Conservation (phyloP, 2,113 vertebrate species). For the Festucalex cinctus region DNA sequence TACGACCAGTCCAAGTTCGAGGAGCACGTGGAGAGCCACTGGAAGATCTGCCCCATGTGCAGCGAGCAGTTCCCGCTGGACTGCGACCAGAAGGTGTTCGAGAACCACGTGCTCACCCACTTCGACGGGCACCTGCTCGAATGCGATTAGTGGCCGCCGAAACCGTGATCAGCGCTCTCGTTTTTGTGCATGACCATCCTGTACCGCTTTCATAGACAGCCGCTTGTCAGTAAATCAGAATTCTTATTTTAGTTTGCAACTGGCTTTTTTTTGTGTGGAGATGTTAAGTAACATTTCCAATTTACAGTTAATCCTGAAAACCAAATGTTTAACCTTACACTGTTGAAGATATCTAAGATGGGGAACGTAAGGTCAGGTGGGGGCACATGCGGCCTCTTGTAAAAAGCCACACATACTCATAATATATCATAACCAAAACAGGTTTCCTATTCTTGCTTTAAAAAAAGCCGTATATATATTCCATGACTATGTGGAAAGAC, state of each 20-base stretch:
- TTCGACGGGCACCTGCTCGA: conserved; percentile 86
- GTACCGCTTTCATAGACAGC: conserved; percentile 29
- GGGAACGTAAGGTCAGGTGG: neutral
- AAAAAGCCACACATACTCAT: neutral
- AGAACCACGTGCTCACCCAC: conserved; percentile 94
- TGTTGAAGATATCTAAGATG: neutral
- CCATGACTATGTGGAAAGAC: conserved; percentile 40
- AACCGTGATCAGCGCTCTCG: neutral
- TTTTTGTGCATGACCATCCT: conserved; percentile 60
- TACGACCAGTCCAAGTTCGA: conserved; percentile 97
- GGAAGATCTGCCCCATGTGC: conserved; percentile 99
- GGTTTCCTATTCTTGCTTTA: neutral
- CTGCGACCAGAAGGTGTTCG: conserved; percentile 91
- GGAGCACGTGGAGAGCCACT: conserved; percentile 97
- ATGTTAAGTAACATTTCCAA: conserved; percentile 24
- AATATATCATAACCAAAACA: neutral
- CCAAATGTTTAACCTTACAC: conserved; percentile 38
- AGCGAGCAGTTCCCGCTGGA: conserved; percentile 94
- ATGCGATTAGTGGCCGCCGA: conserved; percentile 76
- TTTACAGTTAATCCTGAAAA: conserved; percentile 47
- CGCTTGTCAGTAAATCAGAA: conserved; percentile 10
- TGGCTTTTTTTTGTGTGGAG: neutral
- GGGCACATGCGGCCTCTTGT: neutral
- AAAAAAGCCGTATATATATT: neutral
- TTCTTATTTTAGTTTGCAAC: neutral